Conservation (phyloP, 2,797 vertebrate species). For the Amphiprion clarkii region DNA sequence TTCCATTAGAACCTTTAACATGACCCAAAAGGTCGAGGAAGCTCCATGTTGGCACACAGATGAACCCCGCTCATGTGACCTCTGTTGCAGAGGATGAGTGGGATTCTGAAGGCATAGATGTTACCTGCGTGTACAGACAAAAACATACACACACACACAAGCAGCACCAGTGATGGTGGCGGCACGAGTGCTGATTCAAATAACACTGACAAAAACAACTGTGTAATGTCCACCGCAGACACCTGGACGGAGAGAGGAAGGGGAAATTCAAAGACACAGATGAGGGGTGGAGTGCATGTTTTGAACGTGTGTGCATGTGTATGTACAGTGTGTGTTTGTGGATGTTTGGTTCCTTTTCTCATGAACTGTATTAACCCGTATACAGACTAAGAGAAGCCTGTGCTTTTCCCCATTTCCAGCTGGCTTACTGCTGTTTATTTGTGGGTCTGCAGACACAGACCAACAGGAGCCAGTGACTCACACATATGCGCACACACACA, state of each 20-base stretch:
- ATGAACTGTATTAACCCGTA: conserved; percentile 84
- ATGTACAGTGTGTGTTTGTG: conserved; percentile 42
- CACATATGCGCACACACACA: neutral
- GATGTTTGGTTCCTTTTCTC: conserved; percentile 81
- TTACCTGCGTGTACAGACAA: conserved; percentile 34
- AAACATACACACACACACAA: conserved; percentile 25
- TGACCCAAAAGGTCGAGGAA: conserved; percentile 72
- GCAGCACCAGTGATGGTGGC: conserved; percentile 2
- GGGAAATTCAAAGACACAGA: conserved; percentile 46
- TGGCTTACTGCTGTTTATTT: conserved; percentile 84
- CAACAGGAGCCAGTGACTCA: conserved; percentile 84
- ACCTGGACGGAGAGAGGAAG: conserved; percentile 59
- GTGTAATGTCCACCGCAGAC: conserved; percentile 23
- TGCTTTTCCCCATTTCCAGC: conserved; percentile 82
- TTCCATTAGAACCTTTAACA: conserved; percentile 69
- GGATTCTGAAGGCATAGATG: conserved; percentile 56
- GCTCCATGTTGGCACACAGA: conserved; percentile 73
- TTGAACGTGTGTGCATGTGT: conserved; percentile 28
- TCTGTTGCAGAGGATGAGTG: conserved; percentile 43
- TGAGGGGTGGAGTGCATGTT: conserved; percentile 37
- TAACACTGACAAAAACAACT: conserved; percentile 38
- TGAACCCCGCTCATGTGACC: conserved; percentile 68
- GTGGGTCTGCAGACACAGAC: conserved; percentile 83
- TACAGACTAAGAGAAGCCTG: conserved; percentile 75
- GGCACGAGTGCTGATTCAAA: conserved; percentile 16